Evolutionary conservation across 2,113 vertebrate species (phyloP), one percentile per base, ranked within the genome.

Genomic region (Nansenia antarctica): DNA sequence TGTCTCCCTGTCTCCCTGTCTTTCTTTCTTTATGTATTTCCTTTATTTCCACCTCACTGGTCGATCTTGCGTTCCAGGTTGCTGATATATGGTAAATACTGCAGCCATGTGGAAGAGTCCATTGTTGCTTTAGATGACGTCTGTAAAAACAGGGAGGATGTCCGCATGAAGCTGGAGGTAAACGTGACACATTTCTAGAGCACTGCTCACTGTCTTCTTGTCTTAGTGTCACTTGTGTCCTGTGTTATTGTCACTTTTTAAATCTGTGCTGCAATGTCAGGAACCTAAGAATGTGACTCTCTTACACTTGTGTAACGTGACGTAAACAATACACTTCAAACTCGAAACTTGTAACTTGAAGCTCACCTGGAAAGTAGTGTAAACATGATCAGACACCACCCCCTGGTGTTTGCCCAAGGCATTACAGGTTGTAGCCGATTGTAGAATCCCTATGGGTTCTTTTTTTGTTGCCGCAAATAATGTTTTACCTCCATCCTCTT

Each of bases 21-120:
- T 7, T 29, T 59, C 7, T 32, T 6, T 2, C 26, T 30, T 14
- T 32, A 18, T 20, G 18, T 20, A 4, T 34, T 15, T 20, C n/a
- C 20, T 26, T 24, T 39, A 14, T 5, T 22, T 22, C 14, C 45
- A 49, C n/a, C 45, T 49, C 18, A 49, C 39, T 14, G 12, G 18
- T 27, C n/a, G n/a, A 37, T 35, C 22, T 57, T n/a, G n/a, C n/a
- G 18, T 64, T 37, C 0, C 84, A 99, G 98, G 76, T 88, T 99
- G 87, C 91, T 98, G 81, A 94, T 99, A 83, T 99, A 99, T 29
- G 97, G 98, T 24, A 95, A 96, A 66, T 99, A 99, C 88, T 99
- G 98, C 91, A 98, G 97, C 82, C 95, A 94, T 11, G 98, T 99
- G 69, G 98, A 99, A 81, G 91, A 74, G 0, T 94, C 98, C 32